Evolutionary conservation across 2,797 vertebrate genomes (phyloP), one percentile per base, ranked within the genome.

Genomic region (Catamblyrhynchus diadema): DNA sequence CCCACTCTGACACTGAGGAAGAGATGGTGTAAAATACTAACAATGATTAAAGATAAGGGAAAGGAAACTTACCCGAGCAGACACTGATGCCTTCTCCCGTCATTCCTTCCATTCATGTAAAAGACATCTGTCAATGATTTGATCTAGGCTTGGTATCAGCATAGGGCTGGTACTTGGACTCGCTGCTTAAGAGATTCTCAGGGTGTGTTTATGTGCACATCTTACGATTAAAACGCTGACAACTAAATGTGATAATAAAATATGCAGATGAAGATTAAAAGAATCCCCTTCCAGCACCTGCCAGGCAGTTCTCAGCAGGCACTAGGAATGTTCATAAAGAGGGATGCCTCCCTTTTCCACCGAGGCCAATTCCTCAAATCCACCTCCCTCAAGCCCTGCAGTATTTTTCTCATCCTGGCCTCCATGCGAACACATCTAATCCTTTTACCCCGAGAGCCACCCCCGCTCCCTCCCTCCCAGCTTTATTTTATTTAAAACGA

Each of bases 31-130:
- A 85, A 86, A 91, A 17, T 12, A 37, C 51, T 56, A 67, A 62
- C 39, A 81, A 66, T 28, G 71, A 89, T 62, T 42, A 57, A 66
- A 94, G 90, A 69, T 47, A 79, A 90, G 1, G 1, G 92, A 87
- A 95, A 93, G 67, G 65, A 87, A 95, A 96, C 96, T 97, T 91
- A 96, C 97, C 95, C 22, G 83, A 83, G 94, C 81, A 86, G 93
- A 81, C 48, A 62, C 9, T 6, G 90, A 70, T 71, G 69, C 39
- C 69, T 86, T 93, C 85, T 83, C 96, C 90, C 5, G 53, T 90
- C 87, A 88, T 91, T 89, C 80, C 79, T 83, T 83, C 81, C 67
- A 37, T 59, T 94, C 92, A 96, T 8, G 30, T 35, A 94, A 88
- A 84, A 93, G 89, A 92, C 61, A 83, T 69, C 90, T 96, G 77